Conservation (phyloP, 2,113 vertebrate genomes). For the Odontophorus gujanensis region DNA sequence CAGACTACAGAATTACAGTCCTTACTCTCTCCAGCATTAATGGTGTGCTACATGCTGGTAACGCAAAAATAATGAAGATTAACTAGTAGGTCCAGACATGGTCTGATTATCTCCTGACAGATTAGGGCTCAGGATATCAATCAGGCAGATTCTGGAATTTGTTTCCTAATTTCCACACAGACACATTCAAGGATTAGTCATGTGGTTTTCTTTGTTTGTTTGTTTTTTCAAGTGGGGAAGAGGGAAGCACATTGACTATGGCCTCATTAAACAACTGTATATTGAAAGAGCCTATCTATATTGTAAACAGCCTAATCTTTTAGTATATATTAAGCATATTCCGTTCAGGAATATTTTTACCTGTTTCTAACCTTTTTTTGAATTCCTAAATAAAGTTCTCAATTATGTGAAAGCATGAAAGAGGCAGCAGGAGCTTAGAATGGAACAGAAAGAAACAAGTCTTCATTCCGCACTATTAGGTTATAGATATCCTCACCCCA, state of each 20-base stretch:
- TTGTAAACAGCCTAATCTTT: background rate
- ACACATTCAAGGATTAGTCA: background rate
- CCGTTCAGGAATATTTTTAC: background rate
- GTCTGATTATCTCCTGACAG: background rate
- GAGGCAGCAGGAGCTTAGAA: background rate
- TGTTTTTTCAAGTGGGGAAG: background rate
- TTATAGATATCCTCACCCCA: background rate
- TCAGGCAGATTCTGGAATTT: background rate
- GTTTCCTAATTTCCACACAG: background rate
- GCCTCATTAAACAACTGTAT: background rate
- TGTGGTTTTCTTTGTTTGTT: background rate
- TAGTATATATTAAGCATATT: background rate
- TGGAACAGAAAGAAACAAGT: background rate
- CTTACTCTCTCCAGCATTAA: background rate
- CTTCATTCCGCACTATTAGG: background rate
- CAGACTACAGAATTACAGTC: background rate
- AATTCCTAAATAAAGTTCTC: background rate
- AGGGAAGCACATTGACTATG: background rate
- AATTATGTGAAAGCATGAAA: background rate
- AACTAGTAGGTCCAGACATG: background rate
- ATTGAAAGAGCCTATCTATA: background rate
- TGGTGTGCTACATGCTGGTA: background rate
- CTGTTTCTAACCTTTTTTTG: background rate
- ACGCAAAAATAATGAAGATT: background rate
- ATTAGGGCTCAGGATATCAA: background rate